phyloP scores from a whole-genome alignment of 2,113 vertebrate species.

The Notiomystis cincta region DNA sequence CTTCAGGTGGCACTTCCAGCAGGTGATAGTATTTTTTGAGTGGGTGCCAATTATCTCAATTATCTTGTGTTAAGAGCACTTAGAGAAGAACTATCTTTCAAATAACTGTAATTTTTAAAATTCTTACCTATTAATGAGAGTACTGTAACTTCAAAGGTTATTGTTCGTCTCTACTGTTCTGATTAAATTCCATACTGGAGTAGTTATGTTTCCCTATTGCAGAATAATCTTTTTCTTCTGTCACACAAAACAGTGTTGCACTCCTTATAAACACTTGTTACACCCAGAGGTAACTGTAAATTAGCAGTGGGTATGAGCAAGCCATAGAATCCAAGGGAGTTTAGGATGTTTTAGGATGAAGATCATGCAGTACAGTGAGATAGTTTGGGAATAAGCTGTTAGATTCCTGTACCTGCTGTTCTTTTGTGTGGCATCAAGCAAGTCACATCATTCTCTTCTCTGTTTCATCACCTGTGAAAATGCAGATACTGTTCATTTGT shows the following conservation, averaged over 20 bases:
- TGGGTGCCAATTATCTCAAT: not conserved
- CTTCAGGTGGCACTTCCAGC: not conserved
- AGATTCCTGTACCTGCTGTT: not conserved
- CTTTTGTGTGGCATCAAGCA: not conserved
- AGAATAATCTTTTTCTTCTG: not conserved
- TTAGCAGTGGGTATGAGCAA: not conserved
- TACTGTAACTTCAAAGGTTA: not conserved
- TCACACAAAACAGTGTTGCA: not conserved
- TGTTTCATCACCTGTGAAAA: constrained; percentile 21
- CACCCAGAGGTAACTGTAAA: not conserved
- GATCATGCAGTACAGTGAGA: not conserved
- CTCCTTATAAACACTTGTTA: not conserved
- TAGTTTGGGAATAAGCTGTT: not conserved
- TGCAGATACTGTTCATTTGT: not conserved
- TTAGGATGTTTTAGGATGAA: not conserved
- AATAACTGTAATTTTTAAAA: not conserved
- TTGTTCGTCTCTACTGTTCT: not conserved
- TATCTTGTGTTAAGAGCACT: not conserved
- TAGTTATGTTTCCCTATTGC: not conserved
- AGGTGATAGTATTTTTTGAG: not conserved
- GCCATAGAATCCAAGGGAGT: not conserved
- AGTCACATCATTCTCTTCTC: not conserved
- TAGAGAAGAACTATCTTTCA: not conserved
- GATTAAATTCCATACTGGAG: not conserved
- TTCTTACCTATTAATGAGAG: not conserved